A percentile compares a stretch with the other conserved stretches of the same genome.
phyloP scores from a whole-genome alignment of 2,113 vertebrate species.

The Pteropus alecto region DNA sequence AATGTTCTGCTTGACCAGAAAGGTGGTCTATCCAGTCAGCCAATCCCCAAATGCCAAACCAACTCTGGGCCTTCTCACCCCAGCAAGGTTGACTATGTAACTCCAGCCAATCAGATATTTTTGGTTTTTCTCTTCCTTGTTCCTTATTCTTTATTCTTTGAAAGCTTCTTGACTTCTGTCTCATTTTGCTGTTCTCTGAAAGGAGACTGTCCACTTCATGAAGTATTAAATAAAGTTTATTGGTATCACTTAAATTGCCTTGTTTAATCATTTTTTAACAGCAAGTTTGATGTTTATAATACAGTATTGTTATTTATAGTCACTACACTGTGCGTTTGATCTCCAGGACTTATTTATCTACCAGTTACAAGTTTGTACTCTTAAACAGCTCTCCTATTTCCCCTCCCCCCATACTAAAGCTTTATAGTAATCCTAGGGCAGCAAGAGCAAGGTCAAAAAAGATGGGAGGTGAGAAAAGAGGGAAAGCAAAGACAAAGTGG shows the following conservation, averaged over 20 bases:
- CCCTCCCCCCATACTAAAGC: not conserved
- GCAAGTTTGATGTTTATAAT: not conserved
- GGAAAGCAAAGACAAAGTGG: not conserved
- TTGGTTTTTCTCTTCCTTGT: not conserved
- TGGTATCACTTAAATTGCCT: not conserved
- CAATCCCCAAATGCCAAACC: not conserved
- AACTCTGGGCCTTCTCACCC: too few relatives aligned
- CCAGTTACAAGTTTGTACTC: not conserved
- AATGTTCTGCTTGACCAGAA: not conserved
- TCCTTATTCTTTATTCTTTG: not conserved
- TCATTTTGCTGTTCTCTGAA: not conserved
- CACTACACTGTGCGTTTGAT: not conserved
- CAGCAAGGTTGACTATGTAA: too few relatives aligned
- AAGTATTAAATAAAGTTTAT: not conserved
- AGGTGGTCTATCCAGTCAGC: not conserved
- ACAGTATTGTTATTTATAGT: not conserved
- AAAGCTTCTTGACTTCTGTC: not conserved
- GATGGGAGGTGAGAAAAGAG: not conserved
- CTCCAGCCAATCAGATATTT: too few relatives aligned
- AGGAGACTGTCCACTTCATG: not conserved
- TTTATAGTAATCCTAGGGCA: not conserved
- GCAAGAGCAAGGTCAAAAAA: not conserved
- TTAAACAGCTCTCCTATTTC: not conserved
- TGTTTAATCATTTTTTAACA: not conserved
- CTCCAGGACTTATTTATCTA: not conserved